Evolutionary conservation across 1,140 invertebrate species (phyloP), one percentile per base, ranked within the genome.

Genomic region (Drosophila leontia): DNA sequence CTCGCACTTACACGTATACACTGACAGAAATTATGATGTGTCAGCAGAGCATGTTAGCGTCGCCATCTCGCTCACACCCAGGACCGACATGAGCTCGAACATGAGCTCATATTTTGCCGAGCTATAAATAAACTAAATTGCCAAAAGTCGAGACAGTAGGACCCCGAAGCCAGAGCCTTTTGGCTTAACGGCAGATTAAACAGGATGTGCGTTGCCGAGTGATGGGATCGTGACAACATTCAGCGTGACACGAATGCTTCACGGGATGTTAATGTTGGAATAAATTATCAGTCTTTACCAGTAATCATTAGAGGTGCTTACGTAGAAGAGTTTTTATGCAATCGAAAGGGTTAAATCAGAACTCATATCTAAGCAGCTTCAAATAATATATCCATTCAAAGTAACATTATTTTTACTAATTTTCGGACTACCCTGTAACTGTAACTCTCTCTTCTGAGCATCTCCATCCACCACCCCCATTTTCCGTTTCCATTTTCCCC

Each of bases 81-180:
- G 7, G 8, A n/a, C 42, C 19, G 47, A 35, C 65, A 37, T 35
- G 58, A 56, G 48, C 71, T 51, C 47, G 50, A 86, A 70, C 75
- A 72, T 77, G 80, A 59, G 83, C 83, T 87, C 80, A 83, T 80
- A 87, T 86, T 87, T 86, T 76, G 83, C 64, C 42, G 41, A 78
- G 83, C 83, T 87, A 87, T 87, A 87, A 87, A 87, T 87, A 87
- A 88, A 87, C 80, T 87, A 88, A 87, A 87, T 87, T 83, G 80
- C 83, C 61, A 80, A 77, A 88, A 88, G 80, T 87, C 74, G 74
- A 83, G 81, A 61, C 62, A 76, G 53, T 65, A 45, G 61, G 55
- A 39, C 44, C 68, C 44, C 68, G 47, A 41, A 61, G 61, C 57
- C 79, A 77, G 56, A 53, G 45, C 64, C 68, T 39, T 45, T 55